Conservation (phyloP, 2,797 vertebrate species). For the Carapus acus region DNA sequence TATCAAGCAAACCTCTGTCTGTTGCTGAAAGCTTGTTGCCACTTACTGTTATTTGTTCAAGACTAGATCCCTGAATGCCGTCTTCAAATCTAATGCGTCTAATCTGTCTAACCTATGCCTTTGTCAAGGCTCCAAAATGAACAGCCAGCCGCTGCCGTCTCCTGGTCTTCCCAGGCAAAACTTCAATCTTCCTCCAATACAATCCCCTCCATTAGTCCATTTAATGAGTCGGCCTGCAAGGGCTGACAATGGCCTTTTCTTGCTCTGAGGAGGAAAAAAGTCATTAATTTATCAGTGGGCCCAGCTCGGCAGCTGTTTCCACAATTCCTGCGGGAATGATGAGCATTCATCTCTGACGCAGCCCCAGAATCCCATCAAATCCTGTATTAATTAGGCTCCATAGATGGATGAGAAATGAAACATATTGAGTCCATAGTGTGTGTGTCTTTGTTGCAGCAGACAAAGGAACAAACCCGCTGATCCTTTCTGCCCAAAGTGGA, state of each 20-base stretch:
- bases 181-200: conserved; percentile 29
- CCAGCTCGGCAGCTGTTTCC: conserved; percentile 29
- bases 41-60: too few relatives aligned
- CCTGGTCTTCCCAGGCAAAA: conserved; percentile 24
- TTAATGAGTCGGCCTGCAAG: conserved; percentile 40
- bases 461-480: conserved; percentile 37
- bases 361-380: conserved; percentile 49
- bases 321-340: conserved; percentile 33
- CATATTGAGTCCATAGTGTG: conserved; percentile 39
- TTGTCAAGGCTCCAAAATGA: too few relatives aligned
- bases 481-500: too few relatives aligned
- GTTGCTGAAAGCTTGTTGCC: too few relatives aligned
- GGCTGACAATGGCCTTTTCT: conserved; percentile 35
- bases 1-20: too few relatives aligned
- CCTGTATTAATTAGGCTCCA: conserved; percentile 52
- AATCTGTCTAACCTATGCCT: too few relatives aligned
- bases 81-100: too few relatives aligned
- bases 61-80: too few relatives aligned
- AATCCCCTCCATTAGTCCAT: conserved; percentile 29
- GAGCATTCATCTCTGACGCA: conserved; percentile 33
- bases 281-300: conserved; percentile 60
- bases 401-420: conserved; percentile 34
- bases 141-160: neutral
- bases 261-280: conserved; percentile 37
- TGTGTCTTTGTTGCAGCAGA: conserved; percentile 45